Evolutionary conservation across 2,888 invertebrate species (phyloP).

Genomic region (Drosophila demipolita): DNA sequence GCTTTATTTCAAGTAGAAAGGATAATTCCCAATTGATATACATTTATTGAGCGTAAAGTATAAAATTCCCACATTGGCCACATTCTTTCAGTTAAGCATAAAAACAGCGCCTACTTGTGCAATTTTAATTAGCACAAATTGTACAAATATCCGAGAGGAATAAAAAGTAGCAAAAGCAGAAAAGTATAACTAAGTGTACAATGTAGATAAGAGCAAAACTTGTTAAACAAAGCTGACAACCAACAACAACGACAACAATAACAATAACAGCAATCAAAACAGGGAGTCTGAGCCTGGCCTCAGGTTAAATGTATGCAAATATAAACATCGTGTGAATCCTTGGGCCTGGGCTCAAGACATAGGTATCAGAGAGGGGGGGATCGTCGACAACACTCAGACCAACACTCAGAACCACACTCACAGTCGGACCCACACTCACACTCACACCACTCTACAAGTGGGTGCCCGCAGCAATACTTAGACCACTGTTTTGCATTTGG

Average conservation of each 20-base stretch:
- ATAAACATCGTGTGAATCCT: slow-evolving; percentile 73
- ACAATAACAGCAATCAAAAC: slow-evolving; percentile 5
- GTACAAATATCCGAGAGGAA: slow-evolving; percentile 53
- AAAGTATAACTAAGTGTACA: slow-evolving; percentile 34
- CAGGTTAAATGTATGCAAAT: slow-evolving; percentile 77
- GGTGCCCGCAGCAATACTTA: slow-evolving; percentile 70
- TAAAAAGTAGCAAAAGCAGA: slow-evolving; percentile 31
- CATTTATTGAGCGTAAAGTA: background rate
- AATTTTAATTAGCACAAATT: slow-evolving; percentile 71
- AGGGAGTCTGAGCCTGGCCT: slow-evolving; percentile 56
- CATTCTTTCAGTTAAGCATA: no score
- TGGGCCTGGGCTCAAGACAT: slow-evolving; percentile 8
- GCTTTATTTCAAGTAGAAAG: rapidly evolving
- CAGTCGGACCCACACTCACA: background rate
- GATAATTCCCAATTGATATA: background rate
- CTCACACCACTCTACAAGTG: slow-evolving; percentile 27
- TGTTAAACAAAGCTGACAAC: slow-evolving; percentile 65
- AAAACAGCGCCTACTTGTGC: slow-evolving; percentile 42
- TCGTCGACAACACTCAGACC: background rate
- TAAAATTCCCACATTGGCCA: background rate
- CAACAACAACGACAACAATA: slow-evolving; percentile 39
- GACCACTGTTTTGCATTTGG: slow-evolving; percentile 67
- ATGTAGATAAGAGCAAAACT: slow-evolving; percentile 51
- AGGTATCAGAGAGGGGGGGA: background rate
- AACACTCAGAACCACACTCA: background rate